These are phyloP conservation scores for Osmerus eperlanus DNA, from an alignment of 2,113 vertebrate genomes.

Conservation along the genomic window DNA sequence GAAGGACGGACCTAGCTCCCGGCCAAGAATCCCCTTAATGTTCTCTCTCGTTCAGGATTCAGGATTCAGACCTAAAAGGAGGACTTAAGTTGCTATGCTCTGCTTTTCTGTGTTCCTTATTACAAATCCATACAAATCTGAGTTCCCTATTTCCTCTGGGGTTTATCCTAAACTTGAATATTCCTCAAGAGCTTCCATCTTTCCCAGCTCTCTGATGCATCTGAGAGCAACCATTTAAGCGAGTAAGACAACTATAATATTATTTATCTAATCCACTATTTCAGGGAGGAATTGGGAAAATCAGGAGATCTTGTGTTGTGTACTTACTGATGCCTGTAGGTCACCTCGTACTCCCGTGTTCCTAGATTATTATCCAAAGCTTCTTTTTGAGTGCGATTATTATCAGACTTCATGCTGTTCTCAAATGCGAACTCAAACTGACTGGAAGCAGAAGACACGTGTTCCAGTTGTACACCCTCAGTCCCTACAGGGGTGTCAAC, in stretches of 20 bases:
- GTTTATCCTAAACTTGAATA: neutral
- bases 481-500: constrained; percentile 28
- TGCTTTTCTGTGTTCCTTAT: neutral
- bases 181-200: neutral
- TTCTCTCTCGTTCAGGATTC: constrained; percentile 32
- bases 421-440: neutral
- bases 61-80: neutral
- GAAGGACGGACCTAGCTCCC: constrained; percentile 35
- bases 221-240: neutral
- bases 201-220: neutral
- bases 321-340: neutral
- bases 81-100: neutral
- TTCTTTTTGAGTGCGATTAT: neutral
- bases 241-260: neutral
- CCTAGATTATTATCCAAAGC: constrained; percentile 13
- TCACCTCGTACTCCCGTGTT: constrained; percentile 7
- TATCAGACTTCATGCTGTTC: constrained; percentile 1
- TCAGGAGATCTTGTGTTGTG: neutral
- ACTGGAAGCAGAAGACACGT: neutral
- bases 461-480: neutral
- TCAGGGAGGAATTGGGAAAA: neutral
- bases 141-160: neutral
- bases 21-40: constrained; percentile 41
- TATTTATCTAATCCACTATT: constrained; percentile 2
- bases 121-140: too few species aligned